These are phyloP conservation scores for Sphecodes monilicornis DNA, from an alignment of 2,888 invertebrate genomes.

Conservation along the genomic window DNA sequence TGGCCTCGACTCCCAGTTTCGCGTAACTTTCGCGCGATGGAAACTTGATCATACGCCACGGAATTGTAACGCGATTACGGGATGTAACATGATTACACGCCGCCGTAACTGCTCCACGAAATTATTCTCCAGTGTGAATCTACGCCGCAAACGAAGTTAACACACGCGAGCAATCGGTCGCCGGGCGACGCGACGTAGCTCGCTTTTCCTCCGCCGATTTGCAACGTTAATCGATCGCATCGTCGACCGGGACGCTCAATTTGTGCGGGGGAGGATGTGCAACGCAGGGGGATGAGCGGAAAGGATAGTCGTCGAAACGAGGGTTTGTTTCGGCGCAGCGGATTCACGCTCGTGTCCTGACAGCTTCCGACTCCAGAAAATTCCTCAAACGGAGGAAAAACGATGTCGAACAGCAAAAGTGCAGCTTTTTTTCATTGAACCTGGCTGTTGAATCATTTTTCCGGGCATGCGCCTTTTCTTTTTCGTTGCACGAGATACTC, in stretches of 20 bases:
- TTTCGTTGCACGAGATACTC: neutral
- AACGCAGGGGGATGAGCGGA: neutral
- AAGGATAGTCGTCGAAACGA: neutral
- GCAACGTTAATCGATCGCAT: slow-evolving; percentile 38
- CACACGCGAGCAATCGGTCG: slow-evolving; percentile 16
- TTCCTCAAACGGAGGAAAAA: neutral
- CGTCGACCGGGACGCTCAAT: slow-evolving; percentile 31
- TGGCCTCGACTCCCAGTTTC: neutral
- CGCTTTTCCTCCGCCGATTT: slow-evolving; percentile 28
- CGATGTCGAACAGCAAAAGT: neutral
- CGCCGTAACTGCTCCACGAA: slow-evolving; percentile 20
- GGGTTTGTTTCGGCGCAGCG: slow-evolving; percentile 16
- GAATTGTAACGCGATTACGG: slow-evolving; percentile 20
- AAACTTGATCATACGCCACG: neutral
- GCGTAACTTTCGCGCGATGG: neutral
- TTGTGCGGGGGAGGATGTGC: neutral
- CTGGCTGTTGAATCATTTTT: neutral
- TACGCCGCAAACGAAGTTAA: slow-evolving; percentile 26
- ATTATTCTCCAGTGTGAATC: slow-evolving; percentile 44
- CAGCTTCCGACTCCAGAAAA: slow-evolving; percentile 5
- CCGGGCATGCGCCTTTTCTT: neutral
- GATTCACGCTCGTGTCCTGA: neutral
- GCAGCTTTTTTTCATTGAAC: neutral
- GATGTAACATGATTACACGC: slow-evolving; percentile 15
- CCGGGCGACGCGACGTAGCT: neutral